Conservation (phyloP, 2,888 invertebrate species). For the Tribolium freemani region DNA sequence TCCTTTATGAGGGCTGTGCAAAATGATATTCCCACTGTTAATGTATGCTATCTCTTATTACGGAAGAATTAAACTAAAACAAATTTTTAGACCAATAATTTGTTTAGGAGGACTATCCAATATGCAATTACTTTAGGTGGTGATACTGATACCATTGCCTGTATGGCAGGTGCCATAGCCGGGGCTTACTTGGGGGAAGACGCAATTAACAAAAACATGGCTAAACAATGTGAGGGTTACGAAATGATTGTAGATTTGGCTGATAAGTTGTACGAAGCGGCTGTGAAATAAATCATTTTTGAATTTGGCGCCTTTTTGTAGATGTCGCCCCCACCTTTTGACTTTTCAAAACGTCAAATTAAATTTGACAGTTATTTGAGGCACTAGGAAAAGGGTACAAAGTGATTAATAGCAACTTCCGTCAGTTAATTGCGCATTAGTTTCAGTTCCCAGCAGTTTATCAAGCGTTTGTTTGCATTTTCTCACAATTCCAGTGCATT, state of each 20-base stretch:
- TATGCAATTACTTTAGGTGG: slow-evolving; percentile 82
- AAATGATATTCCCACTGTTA: slow-evolving; percentile 68
- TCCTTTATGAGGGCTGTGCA: slow-evolving; percentile 74
- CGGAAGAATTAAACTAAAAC: slow-evolving; percentile 1
- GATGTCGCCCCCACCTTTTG: neutral
- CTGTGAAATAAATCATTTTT: slow-evolving; percentile 18
- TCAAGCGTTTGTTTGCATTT: neutral
- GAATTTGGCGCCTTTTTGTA: neutral
- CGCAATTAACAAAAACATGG: slow-evolving; percentile 68
- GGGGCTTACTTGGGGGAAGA: slow-evolving; percentile 78
- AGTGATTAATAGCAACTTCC: neutral
- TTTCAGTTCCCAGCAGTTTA: neutral
- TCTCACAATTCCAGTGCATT: neutral
- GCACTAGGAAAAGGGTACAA: neutral
- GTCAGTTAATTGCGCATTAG: neutral
- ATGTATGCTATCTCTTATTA: slow-evolving; percentile 63
- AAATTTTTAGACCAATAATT: slow-evolving; percentile 70
- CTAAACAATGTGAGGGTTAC: slow-evolving; percentile 74
- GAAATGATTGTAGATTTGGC: slow-evolving; percentile 71
- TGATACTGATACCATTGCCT: slow-evolving; percentile 84
- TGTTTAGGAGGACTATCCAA: slow-evolving; percentile 76
- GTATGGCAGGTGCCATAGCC: slow-evolving; percentile 80
- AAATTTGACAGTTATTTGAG: slow-evolving; percentile 1
- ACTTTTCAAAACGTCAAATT: neutral
- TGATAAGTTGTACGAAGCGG: slow-evolving; percentile 67